These are phyloP conservation scores for Mus caroli DNA, from an alignment of 2,797 vertebrate species.

Conservation along the genomic window DNA sequence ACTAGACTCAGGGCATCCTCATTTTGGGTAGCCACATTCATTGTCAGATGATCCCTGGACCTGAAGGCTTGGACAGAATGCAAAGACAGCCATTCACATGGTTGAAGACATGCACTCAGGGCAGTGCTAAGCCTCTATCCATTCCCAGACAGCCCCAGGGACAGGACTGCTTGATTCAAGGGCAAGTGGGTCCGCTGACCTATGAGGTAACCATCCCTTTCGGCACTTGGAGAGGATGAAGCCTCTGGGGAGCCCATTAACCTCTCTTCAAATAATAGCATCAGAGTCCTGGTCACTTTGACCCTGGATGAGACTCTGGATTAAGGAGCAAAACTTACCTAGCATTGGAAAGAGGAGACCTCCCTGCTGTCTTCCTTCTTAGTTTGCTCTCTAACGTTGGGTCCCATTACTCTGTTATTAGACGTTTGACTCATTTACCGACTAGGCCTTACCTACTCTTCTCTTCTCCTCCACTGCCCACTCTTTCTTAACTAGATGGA, in stretches of 20 bases:
- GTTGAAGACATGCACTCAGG: accelerated
- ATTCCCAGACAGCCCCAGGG: neutral
- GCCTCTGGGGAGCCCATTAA: neutral
- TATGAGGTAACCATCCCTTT: constrained; percentile 24
- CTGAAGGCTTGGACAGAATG: neutral
- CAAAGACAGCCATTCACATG: neutral
- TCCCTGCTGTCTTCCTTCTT: neutral
- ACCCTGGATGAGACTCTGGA: neutral
- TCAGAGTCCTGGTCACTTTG: neutral
- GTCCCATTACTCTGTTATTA: neutral
- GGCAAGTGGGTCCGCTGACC: neutral
- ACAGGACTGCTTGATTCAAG: neutral
- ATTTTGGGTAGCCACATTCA: accelerated
- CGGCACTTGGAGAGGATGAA: neutral
- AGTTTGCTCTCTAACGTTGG: too few species aligned
- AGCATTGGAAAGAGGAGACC: neutral
- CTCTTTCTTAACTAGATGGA: neutral
- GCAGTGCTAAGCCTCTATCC: neutral
- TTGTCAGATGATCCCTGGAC: neutral
- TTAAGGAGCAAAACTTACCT: neutral
- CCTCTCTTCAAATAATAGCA: neutral
- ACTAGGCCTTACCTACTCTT: accelerated
- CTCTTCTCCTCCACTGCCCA: too few species aligned
- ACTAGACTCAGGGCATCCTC: neutral
- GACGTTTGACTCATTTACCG: neutral